Base-by-base conservation (phyloP, 2,888 invertebrate species). In the Apodemia duryi region DNA sequence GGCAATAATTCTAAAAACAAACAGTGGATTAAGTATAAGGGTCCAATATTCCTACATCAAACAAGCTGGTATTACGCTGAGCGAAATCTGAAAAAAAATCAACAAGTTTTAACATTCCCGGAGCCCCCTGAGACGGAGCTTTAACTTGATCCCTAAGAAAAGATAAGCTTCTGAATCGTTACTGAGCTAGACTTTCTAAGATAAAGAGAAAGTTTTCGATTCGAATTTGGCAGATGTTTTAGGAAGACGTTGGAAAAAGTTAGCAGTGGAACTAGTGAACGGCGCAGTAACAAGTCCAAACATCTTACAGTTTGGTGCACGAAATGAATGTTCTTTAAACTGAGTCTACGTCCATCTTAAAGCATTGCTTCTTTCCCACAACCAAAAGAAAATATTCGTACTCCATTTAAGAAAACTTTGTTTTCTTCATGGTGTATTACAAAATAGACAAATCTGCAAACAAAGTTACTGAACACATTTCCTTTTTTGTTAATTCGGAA, bases 131-230 rank as follows among this genome's bases (percentile, higher is more conserved):
- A 63, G 61, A 62, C 43, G 41, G 66, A 67, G 54, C 54, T 67
- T 64, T 51, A 65, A 67, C 62, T 67, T 63, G 66, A 66, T 66
- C 66, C 66, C 35, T 35, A 60, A 46, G 60, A 64, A 57, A 43
- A 78, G 79, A 82, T 83, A 83, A 84, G 79, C 78, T 76, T 69
- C 67, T 43, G 68, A 76, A 73, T 82, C 80, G 79, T 81, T 82
- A 81, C 83, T 68, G 72, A 79, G 73, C 79, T 78, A 79, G 77
- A 85, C 78, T 81, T 78, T 74, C 68, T 73, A 80, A 82, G 80
- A 82, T 82, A 85, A 83, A 86, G 82, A 82, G 80, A 83, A 85
- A 84, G 75, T 86, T 86, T 83, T 76, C 75, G 76, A 82, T 82
- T 84, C 81, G 77, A 78, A 84, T 86, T 85, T 83, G 80, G 81